Evolutionary conservation across 2,797 vertebrate species (phyloP).

Genomic region (Hirundo rustica): DNA sequence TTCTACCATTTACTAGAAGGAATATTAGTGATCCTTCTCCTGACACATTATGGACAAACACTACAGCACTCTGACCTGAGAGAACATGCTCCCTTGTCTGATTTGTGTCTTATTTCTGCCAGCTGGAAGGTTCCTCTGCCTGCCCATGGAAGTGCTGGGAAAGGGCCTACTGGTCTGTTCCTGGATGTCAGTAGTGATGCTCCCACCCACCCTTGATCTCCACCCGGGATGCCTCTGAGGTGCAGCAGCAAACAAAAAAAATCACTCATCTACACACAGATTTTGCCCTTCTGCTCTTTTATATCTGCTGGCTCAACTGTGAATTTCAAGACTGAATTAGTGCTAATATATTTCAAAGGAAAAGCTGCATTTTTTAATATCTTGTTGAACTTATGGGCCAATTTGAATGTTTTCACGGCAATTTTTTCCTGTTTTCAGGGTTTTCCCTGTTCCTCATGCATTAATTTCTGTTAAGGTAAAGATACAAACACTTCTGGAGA

Average conservation of each 20-base stretch:
- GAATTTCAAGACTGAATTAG: not conserved
- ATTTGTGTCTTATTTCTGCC: not conserved
- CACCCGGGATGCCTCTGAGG: accelerated
- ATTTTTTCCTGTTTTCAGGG: not conserved
- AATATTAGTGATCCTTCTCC: not conserved
- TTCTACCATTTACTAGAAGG: not conserved
- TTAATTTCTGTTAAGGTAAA: not conserved
- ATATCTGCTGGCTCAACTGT: accelerated
- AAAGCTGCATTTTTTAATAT: not conserved
- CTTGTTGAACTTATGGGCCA: not conserved
- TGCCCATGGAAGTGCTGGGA: not conserved
- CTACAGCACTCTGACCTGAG: not conserved
- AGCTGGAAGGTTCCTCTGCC: not conserved
- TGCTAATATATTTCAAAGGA: not conserved
- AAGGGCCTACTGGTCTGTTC: not conserved
- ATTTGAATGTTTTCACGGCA: not conserved
- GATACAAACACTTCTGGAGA: not conserved
- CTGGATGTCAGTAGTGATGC: not conserved
- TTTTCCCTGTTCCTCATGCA: not conserved
- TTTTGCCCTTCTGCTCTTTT: not conserved
- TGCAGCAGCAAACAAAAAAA: not conserved
- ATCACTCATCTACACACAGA: accelerated
- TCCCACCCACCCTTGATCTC: not conserved
- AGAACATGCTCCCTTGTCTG: not conserved
- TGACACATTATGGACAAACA: not conserved